Evolutionary conservation across 2,113 vertebrate genomes (phyloP).

Genomic region (Turdus rufiventris): DNA sequence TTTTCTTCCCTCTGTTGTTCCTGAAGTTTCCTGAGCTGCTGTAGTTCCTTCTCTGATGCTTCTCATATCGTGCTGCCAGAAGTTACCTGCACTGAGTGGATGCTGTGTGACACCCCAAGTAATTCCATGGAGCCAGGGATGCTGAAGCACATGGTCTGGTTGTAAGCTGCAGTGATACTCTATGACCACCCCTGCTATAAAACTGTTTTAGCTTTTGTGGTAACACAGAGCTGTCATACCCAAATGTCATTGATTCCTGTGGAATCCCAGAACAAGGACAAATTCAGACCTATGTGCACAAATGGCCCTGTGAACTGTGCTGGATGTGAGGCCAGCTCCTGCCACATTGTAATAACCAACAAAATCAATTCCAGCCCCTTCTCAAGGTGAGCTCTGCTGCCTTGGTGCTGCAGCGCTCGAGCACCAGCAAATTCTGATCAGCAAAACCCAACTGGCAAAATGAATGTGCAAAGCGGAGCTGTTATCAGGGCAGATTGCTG

Average conservation of each 20-base stretch:
- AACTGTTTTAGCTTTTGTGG: not conserved
- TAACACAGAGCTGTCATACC: not conserved
- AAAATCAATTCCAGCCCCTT: not conserved
- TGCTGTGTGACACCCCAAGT: not conserved
- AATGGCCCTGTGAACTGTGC: not conserved
- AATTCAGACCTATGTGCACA: not conserved
- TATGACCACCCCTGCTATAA: not conserved
- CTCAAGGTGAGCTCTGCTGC: not conserved
- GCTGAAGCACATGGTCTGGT: not conserved
- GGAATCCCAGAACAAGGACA: not conserved
- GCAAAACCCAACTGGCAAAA: not conserved
- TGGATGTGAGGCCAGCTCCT: not conserved
- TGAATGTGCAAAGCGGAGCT: not conserved
- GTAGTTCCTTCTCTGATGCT: not conserved
- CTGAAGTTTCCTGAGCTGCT: not conserved
- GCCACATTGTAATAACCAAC: not conserved
- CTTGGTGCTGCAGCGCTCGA: not conserved
- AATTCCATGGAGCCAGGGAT: not conserved
- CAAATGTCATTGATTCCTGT: not conserved
- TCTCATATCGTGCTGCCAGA: not conserved
- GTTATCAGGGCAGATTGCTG: conserved; percentile 5
- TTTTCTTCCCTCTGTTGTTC: not conserved
- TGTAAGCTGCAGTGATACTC: not conserved
- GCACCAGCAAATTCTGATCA: not conserved
- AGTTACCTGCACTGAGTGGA: not conserved